phyloP scores from a whole-genome alignment of 2,113 vertebrate genomes.

The Tor tambroides region DNA sequence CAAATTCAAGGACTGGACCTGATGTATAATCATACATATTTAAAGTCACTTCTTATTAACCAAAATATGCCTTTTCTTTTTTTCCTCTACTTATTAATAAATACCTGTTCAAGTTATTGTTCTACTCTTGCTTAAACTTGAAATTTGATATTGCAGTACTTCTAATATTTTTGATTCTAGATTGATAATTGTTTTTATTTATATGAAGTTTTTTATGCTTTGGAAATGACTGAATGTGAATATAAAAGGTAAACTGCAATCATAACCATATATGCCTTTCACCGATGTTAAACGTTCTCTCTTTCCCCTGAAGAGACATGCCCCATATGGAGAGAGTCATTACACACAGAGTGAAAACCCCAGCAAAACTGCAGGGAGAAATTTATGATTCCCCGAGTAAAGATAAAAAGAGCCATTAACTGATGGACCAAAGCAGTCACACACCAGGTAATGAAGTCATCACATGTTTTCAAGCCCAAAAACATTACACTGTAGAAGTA shows the following conservation, averaged over 20 bases:
- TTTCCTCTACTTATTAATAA: neutral
- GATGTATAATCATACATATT: neutral
- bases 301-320: neutral
- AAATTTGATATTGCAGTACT: neutral
- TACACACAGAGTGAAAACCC: constrained; percentile 1
- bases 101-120: neutral
- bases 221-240: neutral
- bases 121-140: neutral
- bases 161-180: neutral
- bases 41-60: neutral
- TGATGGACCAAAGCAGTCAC: neutral
- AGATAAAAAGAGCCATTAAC: constrained; percentile 22
- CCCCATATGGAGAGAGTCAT: neutral
- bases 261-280: neutral
- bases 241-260: neutral
- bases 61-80: neutral
- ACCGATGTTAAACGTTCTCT: neutral
- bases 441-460: constrained; percentile 13
- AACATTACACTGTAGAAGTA: neutral
- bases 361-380: neutral
- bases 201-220: neutral
- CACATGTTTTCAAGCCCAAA: neutral
- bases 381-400: constrained; percentile 9
- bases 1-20: neutral
- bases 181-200: too few relatives aligned